Percentiles rank a stretch among this genome's conserved stretches.
These are phyloP conservation scores for Sporophila hypoxantha DNA, from an alignment of 2,113 vertebrate genomes.

Conservation along the genomic window DNA sequence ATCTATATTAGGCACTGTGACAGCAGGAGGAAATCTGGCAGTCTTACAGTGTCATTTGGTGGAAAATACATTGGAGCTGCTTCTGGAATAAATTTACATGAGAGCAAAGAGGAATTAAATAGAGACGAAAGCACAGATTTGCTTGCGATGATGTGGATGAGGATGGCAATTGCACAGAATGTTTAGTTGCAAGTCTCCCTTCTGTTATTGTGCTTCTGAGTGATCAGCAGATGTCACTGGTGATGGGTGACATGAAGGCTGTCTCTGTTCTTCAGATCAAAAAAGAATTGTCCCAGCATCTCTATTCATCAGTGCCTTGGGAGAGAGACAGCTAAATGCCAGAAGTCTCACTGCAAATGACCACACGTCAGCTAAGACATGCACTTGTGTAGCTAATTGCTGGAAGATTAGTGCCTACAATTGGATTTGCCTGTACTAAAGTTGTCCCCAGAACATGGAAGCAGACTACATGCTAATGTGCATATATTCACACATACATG, in stretches of 20 bases:
- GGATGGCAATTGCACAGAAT: slow-evolving; percentile 55
- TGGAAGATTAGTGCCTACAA: background rate
- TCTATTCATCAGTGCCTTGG: background rate
- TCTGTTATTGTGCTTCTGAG: slow-evolving; percentile 57
- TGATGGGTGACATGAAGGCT: slow-evolving; percentile 43
- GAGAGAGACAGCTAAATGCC: background rate
- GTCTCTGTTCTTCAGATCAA: background rate
- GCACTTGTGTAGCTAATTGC: background rate
- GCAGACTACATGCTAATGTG: background rate
- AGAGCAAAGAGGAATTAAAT: slow-evolving; percentile 46
- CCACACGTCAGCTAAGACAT: background rate
- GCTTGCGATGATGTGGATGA: slow-evolving; percentile 51
- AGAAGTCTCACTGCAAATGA: background rate
- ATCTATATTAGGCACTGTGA: slow-evolving; percentile 42
- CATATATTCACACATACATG: background rate
- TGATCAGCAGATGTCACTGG: slow-evolving; percentile 56
- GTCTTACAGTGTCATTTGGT: slow-evolving; percentile 34
- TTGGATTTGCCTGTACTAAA: background rate
- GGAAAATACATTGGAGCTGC: slow-evolving; percentile 38
- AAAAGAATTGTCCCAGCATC: background rate
- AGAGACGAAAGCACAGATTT: slow-evolving; percentile 53
- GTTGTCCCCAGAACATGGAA: background rate
- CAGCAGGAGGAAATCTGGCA: slow-evolving; percentile 37
- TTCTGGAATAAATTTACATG: slow-evolving; percentile 50
- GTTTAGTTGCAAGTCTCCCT: slow-evolving; percentile 57